Evolutionary conservation across 1,140 invertebrate genomes (phyloP), one percentile per base, ranked within the genome.

Genomic region (Drosophila orena): DNA sequence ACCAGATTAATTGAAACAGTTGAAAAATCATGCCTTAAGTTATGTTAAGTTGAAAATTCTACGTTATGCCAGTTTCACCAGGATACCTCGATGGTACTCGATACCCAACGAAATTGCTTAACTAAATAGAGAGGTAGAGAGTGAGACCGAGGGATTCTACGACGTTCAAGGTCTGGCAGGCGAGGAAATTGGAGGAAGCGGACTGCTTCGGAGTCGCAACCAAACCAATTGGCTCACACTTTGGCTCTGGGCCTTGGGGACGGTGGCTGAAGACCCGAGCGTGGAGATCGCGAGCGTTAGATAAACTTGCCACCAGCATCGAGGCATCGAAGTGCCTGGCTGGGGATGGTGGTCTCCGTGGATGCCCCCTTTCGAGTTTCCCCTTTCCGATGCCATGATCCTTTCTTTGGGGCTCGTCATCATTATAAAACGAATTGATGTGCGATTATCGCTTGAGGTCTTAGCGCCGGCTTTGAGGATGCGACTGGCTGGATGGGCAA

Each of bases 341-440:
- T 14, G 35, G 30, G 47, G n/a, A 37, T 62, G 38, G 55, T 35
- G 38, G 55, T 35, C 42, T 42, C 46, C 14, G 47, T 44, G 49
- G 34, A 22, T 27, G 35, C 20, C 52, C 38, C 38, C n/a, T 20
- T 24, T 24, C 24, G 4, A 4, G 4, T 24, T 30, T 24, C 2
- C 15, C 54, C 20, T 38, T 15, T 17, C 24, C 10, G n/a, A 43
- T n/a, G 27, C 57, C 44, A 40, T 42, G 27, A 30, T 44, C 30
- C 17, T 35, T 30, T 49, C 50, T 47, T 50, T 56, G 44, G 43
- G 56, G 50, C 81, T 83, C 83, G 83, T 86, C 83, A 86, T 88
- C 83, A 88, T 86, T 86, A 86, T 86, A 81, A 86, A 86, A 86
- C 83, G 83, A 86, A 86, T 86, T 86, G 83, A 86, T 86, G 79